Evolutionary conservation across 2,113 vertebrate genomes (phyloP).

Genomic region (Myotis brandtii): DNA sequence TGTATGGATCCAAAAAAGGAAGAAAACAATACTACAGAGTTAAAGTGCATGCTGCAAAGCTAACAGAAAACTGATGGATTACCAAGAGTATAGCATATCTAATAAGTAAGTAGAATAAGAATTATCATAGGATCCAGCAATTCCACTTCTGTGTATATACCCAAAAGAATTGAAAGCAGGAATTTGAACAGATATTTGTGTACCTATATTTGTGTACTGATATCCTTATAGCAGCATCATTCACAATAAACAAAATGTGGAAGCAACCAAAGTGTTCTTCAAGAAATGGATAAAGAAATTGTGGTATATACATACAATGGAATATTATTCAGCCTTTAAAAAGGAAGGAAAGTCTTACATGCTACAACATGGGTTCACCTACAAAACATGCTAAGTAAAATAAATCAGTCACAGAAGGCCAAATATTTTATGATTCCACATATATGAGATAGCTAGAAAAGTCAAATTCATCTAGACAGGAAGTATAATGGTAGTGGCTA

Average conservation of each 20-base stretch:
- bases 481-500: background rate
- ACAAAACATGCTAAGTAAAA: background rate
- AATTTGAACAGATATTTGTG: background rate
- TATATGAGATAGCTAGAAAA: background rate
- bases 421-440: background rate
- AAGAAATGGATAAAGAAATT: background rate
- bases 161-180: background rate
- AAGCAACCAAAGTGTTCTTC: background rate
- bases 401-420: background rate
- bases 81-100: background rate
- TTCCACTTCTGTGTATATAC: background rate
- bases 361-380: background rate
- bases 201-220: background rate
- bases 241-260: background rate
- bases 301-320: background rate
- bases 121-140: background rate
- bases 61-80: background rate
- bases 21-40: background rate
- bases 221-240: background rate
- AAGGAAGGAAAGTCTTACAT: background rate
- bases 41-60: background rate
- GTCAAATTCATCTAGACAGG: background rate
- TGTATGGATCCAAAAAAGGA: slow-evolving; percentile 4
- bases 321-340: background rate
- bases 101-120: background rate